phyloP scores from a whole-genome alignment of 2,113 vertebrate species.

The Helogale parvula region DNA sequence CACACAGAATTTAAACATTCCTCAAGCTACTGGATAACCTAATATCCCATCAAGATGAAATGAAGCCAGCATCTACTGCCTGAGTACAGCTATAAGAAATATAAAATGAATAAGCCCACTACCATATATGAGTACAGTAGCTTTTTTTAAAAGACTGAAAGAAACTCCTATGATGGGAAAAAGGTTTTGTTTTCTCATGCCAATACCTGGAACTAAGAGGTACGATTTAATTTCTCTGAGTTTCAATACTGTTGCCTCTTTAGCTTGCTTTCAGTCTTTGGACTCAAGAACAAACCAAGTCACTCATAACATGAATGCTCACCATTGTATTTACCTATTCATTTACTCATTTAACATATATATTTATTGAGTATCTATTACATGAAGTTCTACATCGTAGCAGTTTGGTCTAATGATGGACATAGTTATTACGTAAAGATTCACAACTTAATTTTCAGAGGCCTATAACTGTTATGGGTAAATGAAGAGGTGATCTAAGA shows the following conservation, averaged over 20 bases:
- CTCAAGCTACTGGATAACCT: background rate
- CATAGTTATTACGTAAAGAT: background rate
- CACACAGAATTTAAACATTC: slow-evolving; percentile 8
- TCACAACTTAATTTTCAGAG: background rate
- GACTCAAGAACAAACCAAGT: background rate
- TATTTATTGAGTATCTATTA: background rate
- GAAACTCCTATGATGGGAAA: background rate
- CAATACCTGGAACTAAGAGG: background rate
- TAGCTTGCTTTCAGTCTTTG: background rate
- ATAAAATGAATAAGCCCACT: background rate
- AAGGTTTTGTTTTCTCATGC: background rate
- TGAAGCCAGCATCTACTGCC: background rate
- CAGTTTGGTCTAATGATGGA: background rate
- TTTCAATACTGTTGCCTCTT: background rate
- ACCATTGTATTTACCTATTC: background rate
- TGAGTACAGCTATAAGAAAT: slow-evolving; percentile 13
- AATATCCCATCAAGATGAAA: background rate
- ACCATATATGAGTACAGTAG: background rate
- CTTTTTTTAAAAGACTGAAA: slow-evolving; percentile 13
- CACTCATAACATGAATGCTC: background rate
- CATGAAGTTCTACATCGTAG: background rate
- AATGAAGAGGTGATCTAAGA: background rate
- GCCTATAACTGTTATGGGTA: background rate
- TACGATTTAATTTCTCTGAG: background rate
- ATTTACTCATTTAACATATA: background rate